Evolutionary conservation across 2,888 invertebrate genomes (phyloP), one percentile per base, ranked within the genome.

Genomic region (Gasteruption jaculator): DNA sequence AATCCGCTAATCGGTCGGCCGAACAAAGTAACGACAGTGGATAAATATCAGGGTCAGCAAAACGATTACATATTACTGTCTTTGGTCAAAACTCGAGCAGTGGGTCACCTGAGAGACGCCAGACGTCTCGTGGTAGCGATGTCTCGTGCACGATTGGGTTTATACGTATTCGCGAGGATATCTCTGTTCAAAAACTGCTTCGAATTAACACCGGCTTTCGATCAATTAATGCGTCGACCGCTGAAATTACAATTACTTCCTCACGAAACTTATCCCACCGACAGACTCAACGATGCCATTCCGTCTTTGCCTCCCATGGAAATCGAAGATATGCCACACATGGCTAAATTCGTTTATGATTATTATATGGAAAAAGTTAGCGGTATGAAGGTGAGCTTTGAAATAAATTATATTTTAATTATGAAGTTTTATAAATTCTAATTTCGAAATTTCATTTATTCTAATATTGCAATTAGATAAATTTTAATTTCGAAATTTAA

Each of bases 31-130:
- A 89, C 91, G 1, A 99, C 99, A 0, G 99, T 99, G 12, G 99
- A 99, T 74, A 96, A 97, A 68, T 99, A 95, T 71, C 99, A 99
- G 68, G 99, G 99, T 42, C 99, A 99, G 65, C 99, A 99, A 73
- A 99, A 99, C 72, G 99, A 99, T 73, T 94, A 91, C 63, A 94
- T 99, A 45, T 77, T 99, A 11, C 78, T 99, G 34, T 99, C 97
- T 0, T 74, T 99, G 32, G 99, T 99, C 15, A 81, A 96, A 48
- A 97, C 97, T 0, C 86, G 86, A 63, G 91, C 93, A 1, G 96
- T 99, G n/a, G 99, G 99, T 24, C 99, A 99, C 76, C 78, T 99
- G 49, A 78, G 97, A 21, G 99, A 99, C 74, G 90, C 97, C 1
- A 80, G 99, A 6, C 86, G 99, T 63, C 80, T 99, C 48, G 88